Percentiles rank a stretch among this genome's conserved stretches.
Evolutionary conservation across 2,797 vertebrate genomes (phyloP).

Genomic region (Zalophus californianus): DNA sequence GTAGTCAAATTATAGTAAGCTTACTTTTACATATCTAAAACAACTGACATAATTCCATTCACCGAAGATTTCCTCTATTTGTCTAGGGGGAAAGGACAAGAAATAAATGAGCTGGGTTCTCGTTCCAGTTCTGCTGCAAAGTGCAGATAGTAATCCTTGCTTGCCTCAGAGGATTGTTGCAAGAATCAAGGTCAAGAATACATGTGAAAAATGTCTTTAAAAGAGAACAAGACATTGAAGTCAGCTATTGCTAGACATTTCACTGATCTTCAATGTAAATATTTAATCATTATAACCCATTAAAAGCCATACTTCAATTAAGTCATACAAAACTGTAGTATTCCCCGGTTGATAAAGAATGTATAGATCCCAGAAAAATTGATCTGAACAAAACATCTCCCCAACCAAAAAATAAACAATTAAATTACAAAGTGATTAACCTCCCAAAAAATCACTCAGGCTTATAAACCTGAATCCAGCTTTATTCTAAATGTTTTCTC

Average conservation of each 20-base stretch:
- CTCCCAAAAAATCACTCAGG: conserved; percentile 50
- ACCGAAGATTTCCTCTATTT: conserved; percentile 33
- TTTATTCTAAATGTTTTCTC: conserved; percentile 68
- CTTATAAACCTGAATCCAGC: conserved; percentile 56
- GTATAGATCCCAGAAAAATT: conserved; percentile 42
- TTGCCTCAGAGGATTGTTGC: conserved; percentile 52
- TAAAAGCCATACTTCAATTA: conserved; percentile 40
- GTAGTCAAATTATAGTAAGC: conserved; percentile 35
- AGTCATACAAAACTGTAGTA: not conserved
- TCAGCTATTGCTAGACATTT: conserved; percentile 30
- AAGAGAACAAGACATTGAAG: conserved; percentile 32
- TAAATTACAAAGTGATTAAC: conserved; percentile 62
- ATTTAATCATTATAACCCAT: conserved; percentile 59
- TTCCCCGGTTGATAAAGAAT: conserved; percentile 51
- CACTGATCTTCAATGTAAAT: conserved; percentile 55
- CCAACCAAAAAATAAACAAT: conserved; percentile 68
- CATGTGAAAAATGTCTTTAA: conserved; percentile 52
- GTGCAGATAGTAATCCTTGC: conserved; percentile 65
- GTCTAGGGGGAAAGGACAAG: conserved; percentile 29
- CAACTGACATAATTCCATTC: conserved; percentile 5
- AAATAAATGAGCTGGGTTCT: conserved; percentile 42
- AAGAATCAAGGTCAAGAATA: conserved; percentile 38
- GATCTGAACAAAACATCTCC: conserved; percentile 62
- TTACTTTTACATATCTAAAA: conserved; percentile 48
- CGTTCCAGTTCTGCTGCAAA: conserved; percentile 50